These are phyloP conservation scores for Prorops nasuta DNA, from an alignment of 1,140 invertebrate species.

Conservation along the genomic window DNA sequence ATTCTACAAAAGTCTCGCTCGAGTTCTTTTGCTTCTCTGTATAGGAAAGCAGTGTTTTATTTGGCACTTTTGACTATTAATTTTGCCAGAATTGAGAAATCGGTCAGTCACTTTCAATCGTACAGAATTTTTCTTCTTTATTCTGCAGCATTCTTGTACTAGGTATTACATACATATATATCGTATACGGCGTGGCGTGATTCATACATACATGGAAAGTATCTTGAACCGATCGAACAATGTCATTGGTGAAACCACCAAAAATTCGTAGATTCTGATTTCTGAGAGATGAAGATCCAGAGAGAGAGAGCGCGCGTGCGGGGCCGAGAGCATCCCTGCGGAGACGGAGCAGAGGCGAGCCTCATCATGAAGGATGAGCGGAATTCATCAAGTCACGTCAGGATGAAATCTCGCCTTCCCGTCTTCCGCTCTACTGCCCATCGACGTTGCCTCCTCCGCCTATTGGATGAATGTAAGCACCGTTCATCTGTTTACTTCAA, in stretches of 20 bases:
- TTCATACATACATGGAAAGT: conserved; percentile 6
- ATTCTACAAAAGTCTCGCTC: too few species aligned
- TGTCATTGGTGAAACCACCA: too few species aligned
- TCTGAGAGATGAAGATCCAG: conserved; percentile 3
- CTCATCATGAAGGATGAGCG: conserved; percentile 7
- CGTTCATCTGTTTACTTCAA: conserved; percentile 20
- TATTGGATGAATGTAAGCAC: conserved; percentile 21
- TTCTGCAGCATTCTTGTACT: too few species aligned
- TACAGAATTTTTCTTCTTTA: too few species aligned
- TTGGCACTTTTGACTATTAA: too few species aligned
- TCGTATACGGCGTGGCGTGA: conserved; percentile 1
- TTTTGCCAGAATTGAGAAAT: too few species aligned
- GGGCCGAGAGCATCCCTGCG: neutral
- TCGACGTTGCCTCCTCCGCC: conserved; percentile 1
- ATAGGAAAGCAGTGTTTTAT: too few species aligned
- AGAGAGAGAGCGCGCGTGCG: neutral
- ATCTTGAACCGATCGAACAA: neutral
- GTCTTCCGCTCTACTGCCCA: conserved; percentile 15
- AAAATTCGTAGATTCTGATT: conserved; percentile 12
- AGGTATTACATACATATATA: too few species aligned
- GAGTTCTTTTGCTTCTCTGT: too few species aligned
- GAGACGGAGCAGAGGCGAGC: neutral
- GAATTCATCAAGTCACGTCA: conserved; percentile 24
- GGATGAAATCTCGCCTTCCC: conserved; percentile 18
- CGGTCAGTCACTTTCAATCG: too few species aligned